Base-by-base conservation (phyloP, 1,140 invertebrate species). In the Oppia nitens region DNA sequence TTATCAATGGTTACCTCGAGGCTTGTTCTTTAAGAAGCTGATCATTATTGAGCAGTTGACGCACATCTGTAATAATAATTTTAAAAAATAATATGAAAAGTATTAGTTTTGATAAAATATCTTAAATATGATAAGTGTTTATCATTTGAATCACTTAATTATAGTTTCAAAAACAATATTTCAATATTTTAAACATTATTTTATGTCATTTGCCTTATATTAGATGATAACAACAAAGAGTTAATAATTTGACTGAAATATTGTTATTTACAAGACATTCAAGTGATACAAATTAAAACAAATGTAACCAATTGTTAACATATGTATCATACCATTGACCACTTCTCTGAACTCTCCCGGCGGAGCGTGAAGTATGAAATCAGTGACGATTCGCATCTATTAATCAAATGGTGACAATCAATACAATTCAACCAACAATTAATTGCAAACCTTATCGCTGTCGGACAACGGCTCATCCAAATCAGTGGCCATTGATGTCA, bases 281-380 rank as follows among this genome's bases (percentile, higher is more conserved):
- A 73, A 60, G 66, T 67, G 66, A 60, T 62, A 64, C 56, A 67
- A 53, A 25, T 20, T 65, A 25, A 32, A 20, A n/a, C 63, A 53
- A 52, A n/a, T 28, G 3, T 50, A 64, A 55, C 51, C 25, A 58
- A 29, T 24, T 53, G 32, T 51, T 60, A 50, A 14, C 26, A 56
- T 3, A 20, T 12, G 21, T 47, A n/a, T n/a, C 70, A 71, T 71
- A 80, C 79, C 80, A 77, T 97, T 98, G 72, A 98, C 98, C 57
- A 98, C 95, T 80, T 98, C 95, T 75, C 98, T 98, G 70, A 98
- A 98, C 79, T 99, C 95, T 63, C 95, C 95, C 55, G 95, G 95
- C 26, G 95, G 95, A 51, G 93, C 93, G 77, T 97, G 92, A 23
- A 95, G 74, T 70, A 98, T 93, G 77, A 98, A 98, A 81, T 95